phyloP scores from a whole-genome alignment of 2,797 vertebrate genomes.

The Eidolon dupreanum region DNA sequence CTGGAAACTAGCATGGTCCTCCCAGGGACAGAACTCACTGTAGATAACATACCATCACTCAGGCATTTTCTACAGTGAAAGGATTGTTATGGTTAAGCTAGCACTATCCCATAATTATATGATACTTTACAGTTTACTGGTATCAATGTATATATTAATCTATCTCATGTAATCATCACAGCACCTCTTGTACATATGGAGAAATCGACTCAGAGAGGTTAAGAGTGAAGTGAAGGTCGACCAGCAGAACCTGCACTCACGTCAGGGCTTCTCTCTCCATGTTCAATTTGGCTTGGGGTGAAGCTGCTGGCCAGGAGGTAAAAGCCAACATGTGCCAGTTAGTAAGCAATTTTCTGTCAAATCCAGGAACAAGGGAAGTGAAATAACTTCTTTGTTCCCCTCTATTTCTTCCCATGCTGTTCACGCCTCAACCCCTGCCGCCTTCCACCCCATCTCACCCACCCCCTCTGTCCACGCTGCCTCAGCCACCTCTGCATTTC shows the following conservation, averaged over 20 bases:
- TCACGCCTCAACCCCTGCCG: neutral
- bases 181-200: too few species aligned
- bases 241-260: neutral
- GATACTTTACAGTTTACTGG: neutral
- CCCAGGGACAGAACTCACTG: neutral
- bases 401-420: neutral
- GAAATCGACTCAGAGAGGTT: neutral
- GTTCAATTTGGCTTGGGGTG: neutral
- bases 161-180: neutral
- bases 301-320: neutral
- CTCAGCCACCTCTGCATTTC: constrained; percentile 45
- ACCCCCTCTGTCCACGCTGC: constrained; percentile 1
- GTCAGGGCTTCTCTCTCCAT: neutral
- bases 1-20: neutral
- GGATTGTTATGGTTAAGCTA: neutral
- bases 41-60: fast-evolving
- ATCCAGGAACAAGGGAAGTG: constrained; percentile 41
- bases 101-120: neutral
- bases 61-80: neutral
- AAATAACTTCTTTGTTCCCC: neutral
- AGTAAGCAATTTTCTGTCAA: constrained; percentile 38
- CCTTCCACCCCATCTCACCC: neutral
- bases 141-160: neutral
- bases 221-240: neutral
- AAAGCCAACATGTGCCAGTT: neutral